Base-by-base conservation (phyloP, 1,140 invertebrate genomes). In the Drosophila equinoxialis region DNA sequence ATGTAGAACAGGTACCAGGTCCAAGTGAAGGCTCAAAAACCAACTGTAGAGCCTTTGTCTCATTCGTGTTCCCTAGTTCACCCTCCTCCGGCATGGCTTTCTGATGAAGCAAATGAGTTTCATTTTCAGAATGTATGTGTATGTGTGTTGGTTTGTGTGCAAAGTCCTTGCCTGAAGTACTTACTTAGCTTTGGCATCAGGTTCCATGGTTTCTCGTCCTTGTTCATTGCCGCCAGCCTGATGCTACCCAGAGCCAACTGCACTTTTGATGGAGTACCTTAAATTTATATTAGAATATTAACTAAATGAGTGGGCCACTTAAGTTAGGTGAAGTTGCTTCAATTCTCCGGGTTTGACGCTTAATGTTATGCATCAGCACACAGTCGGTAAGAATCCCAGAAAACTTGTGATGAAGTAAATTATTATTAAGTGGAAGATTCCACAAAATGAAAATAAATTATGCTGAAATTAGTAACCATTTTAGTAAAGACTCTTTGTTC, bases 251-350 rank as follows among this genome's bases (percentile, higher is more conserved):
- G 23, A 39, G 67, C 55, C 63, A 37, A 59, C 79, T 67, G 65
- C 71, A 74, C 75, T 83, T 71, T 61, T 83, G 76, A 84, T 83
- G 77, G 65, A 83, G 81, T 70, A 66, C 67, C 73, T 80, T 83
- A 84, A 83, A 83, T 84, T 83, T 83, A 84, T 83, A 83, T 83
- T 83, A 83, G 73, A 80, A 83, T 83, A 83, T 83, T 83, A 83
- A 26, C 54, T 68, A 68, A 76, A 79, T 75, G 81, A 83, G 73
- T 66, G 60, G 54, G 72, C 65, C 65, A 79, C 80, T 83, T 76
- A 79, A 55, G 58, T 54, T 33, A 48, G 54, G 60, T 68, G 54
- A 70, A 74, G 71, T 71, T 64, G 63, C 74, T 33, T 23, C 79
- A 81, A 60, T 81, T 81, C 45, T 78, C 69, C 26, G 69, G 62